Base-by-base conservation (phyloP, 2,888 invertebrate species). In the Trachelus iudaicus region DNA sequence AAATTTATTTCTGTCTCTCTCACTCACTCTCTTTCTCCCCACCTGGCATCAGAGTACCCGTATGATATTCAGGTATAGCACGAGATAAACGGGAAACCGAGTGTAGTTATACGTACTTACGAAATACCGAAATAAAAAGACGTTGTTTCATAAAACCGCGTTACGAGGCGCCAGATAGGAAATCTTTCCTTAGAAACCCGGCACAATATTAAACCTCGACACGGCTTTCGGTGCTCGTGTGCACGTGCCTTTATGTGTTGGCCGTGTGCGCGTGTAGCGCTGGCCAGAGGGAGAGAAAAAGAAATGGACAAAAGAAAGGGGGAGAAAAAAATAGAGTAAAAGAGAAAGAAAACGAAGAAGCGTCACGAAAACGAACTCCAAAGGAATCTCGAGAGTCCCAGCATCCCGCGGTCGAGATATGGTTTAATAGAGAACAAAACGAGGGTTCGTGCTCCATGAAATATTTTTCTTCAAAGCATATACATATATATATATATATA, bases 191-290 rank as follows among this genome's bases (percentile, higher is more conserved):
- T 34, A 34, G 33, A 33, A 71, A 31, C 13, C 12, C 33, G 12
- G 71, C 71, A 33, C 71, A 23, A 71, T 71, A 71, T 71, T 71
- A 71, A 71, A 71, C 71, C 31, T 71, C 71, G 31, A 34, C 71
- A 9, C 31, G 56, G 56, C 56, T 56, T 56, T 56, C 0, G 23
- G 23, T 56, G 56, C 15, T 56, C 2, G 9, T 23, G 56, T 56
- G 56, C 9, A 23, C 56, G 56, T 56, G 56, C 9, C 2, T 56
- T 56, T 23, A 56, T 56, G 23, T 23, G 56, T 9, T 2, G 56
- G 6, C 0, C 23, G 1, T 40, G 40, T 15, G 40, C 6, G 15
- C 56, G 56, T 56, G 9, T 23, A 56, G 23, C 23, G 23, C 23
- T 31, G 71, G 71, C 13, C 33, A 35, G 33, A n/a, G 68, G n/a